Evolutionary conservation across 2,888 invertebrate genomes (phyloP).

Genomic region (Protula sp.): DNA sequence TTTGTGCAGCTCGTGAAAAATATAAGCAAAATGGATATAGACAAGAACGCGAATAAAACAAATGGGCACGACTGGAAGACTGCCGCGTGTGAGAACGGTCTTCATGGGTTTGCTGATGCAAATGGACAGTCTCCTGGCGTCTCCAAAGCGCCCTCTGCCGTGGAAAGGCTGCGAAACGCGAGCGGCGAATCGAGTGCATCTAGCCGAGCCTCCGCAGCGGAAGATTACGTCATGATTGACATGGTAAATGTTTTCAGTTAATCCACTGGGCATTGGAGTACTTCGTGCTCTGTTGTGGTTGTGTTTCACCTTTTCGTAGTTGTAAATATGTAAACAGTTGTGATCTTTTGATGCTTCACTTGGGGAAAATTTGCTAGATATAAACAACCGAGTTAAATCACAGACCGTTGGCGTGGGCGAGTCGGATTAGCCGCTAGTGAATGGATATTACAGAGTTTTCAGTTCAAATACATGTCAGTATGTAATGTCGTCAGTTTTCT

Average conservation of each 20-base stretch:
- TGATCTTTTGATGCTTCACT: too few relatives aligned
- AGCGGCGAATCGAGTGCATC: constrained; percentile 19
- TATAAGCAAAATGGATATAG: not conserved
- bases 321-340: too few relatives aligned
- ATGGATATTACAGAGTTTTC: too few relatives aligned
- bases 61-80: not conserved
- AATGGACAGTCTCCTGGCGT: not conserved
- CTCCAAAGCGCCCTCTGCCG: not conserved
- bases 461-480: too few relatives aligned
- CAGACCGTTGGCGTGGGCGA: too few relatives aligned
- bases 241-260: constrained; percentile 58
- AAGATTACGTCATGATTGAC: constrained; percentile 69
- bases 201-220: constrained; percentile 55
- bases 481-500: too few relatives aligned
- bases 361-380: too few relatives aligned
- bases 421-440: too few relatives aligned
- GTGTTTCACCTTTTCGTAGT: too few relatives aligned
- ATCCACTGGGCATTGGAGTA: not conserved
- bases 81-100: not conserved
- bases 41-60: not conserved
- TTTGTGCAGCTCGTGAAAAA: not conserved
- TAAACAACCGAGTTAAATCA: too few relatives aligned
- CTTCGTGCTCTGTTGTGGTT: too few relatives aligned
- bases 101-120: not conserved
- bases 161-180: not conserved